phyloP scores from a whole-genome alignment of 2,888 invertebrate genomes.

The Polyommatus icarus region DNA sequence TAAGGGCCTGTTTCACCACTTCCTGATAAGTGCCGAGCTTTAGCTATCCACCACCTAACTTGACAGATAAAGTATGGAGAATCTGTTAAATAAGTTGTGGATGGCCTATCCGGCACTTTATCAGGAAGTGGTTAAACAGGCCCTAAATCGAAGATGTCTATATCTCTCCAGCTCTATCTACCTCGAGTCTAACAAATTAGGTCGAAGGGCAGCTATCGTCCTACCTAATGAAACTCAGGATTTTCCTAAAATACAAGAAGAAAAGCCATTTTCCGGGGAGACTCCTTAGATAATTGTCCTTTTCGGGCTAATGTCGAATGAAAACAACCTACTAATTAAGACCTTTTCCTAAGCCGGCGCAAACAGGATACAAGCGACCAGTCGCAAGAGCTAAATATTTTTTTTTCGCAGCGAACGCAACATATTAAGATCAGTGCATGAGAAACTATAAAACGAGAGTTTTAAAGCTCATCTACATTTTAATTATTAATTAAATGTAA shows the following conservation, averaged over 20 bases:
- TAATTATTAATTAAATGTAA: too few relatives aligned
- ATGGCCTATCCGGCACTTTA: too few relatives aligned
- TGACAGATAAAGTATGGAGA: too few relatives aligned
- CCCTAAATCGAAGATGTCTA: neutral
- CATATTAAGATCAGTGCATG: too few relatives aligned
- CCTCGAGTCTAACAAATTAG: neutral
- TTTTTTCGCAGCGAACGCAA: too few relatives aligned
- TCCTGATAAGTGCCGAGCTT: too few relatives aligned
- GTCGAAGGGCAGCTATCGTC: neutral
- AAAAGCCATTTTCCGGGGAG: neutral
- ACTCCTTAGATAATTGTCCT: neutral
- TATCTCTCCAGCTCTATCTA: neutral
- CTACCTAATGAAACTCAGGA: neutral
- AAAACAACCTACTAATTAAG: constrained; percentile 5
- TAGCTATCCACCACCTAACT: too few relatives aligned
- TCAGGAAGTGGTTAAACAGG: too few relatives aligned
- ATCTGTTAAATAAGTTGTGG: too few relatives aligned
- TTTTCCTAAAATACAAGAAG: neutral
- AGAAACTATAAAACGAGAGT: too few relatives aligned
- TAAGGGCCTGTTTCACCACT: too few relatives aligned
- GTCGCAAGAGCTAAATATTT: neutral
- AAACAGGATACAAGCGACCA: neutral
- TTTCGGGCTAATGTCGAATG: neutral
- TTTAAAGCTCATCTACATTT: too few relatives aligned
- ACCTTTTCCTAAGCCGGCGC: neutral